phyloP scores from a whole-genome alignment of 2,888 invertebrate genomes.

The Neoitamus cyanurus region DNA sequence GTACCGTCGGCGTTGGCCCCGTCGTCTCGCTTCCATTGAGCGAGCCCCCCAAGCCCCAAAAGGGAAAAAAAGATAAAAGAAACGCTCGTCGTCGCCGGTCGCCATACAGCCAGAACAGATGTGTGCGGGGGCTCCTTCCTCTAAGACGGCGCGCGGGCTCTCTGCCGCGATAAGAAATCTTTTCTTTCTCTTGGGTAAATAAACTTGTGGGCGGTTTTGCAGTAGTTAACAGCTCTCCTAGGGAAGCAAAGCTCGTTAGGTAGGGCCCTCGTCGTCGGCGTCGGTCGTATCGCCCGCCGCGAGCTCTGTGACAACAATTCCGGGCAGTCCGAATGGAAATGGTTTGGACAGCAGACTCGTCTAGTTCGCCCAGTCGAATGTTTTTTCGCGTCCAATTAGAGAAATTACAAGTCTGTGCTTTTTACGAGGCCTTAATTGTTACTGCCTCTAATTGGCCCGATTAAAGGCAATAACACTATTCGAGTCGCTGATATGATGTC shows the following conservation, averaged over 20 bases:
- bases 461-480: neutral
- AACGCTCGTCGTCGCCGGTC: neutral
- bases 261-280: neutral
- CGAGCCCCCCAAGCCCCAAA: neutral
- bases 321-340: neutral
- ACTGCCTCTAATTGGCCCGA: neutral
- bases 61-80: neutral
- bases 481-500: neutral
- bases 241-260: neutral
- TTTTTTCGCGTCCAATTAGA: neutral
- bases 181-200: neutral
- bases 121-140: neutral
- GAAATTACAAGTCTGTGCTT: neutral
- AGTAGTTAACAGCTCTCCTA: neutral
- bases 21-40: neutral
- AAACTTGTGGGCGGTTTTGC: constrained; percentile 5
- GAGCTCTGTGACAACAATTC: neutral
- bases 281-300: neutral
- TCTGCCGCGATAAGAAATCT: neutral
- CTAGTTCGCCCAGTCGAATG: neutral
- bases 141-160: neutral
- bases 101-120: neutral
- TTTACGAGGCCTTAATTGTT: neutral
- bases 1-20: neutral
- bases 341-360: neutral